These are phyloP conservation scores for Drosophila meridionalis DNA, from an alignment of 2,888 invertebrate genomes.

Conservation along the genomic window DNA sequence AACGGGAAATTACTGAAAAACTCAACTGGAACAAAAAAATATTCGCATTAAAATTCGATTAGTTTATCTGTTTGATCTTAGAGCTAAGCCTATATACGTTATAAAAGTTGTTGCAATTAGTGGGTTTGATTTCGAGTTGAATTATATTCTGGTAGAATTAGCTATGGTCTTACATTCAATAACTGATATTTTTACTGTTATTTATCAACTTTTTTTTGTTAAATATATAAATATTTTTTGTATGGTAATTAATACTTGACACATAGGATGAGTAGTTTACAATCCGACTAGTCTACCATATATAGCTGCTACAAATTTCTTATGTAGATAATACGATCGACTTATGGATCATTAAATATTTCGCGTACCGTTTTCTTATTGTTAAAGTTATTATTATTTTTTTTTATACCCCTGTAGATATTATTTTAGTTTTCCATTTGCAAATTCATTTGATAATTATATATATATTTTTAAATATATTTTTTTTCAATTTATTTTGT, in stretches of 20 bases:
- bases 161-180: constrained; percentile 45
- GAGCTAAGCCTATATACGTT: constrained; percentile 51
- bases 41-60: constrained; percentile 3
- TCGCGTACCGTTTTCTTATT: constrained; percentile 13
- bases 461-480: background rate
- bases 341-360: constrained; percentile 27
- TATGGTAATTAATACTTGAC: constrained; percentile 56
- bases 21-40: background rate
- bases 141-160: constrained; percentile 58
- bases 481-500: background rate
- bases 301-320: constrained; percentile 60
- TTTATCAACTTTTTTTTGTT: constrained; percentile 11
- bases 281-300: constrained; percentile 55
- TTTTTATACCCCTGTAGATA: constrained; percentile 7
- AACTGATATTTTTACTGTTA: constrained; percentile 60
- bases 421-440: background rate
- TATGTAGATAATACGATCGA: constrained; percentile 42
- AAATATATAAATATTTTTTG: constrained; percentile 25
- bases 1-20: background rate
- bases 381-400: background rate
- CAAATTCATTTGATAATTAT: background rate
- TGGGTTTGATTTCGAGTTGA: constrained; percentile 51
- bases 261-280: constrained; percentile 59
- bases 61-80: constrained; percentile 36
- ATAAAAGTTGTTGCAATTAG: constrained; percentile 52